phyloP scores from a whole-genome alignment of 2,888 invertebrate genomes.

The Calameuta filiformis region DNA sequence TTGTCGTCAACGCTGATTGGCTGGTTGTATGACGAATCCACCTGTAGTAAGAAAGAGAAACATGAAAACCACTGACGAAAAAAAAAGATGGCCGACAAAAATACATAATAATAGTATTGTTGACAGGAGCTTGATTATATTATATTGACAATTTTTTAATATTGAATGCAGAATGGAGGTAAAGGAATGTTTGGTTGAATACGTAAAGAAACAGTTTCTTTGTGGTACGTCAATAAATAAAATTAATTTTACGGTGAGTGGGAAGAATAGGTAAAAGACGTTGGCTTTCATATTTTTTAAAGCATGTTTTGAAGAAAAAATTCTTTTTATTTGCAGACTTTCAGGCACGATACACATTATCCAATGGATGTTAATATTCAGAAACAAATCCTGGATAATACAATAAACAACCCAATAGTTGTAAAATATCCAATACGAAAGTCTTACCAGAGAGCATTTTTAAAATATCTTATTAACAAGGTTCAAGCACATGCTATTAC shows the following conservation, averaged over 20 bases:
- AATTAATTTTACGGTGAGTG: constrained; percentile 43
- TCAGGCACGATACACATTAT: constrained; percentile 13
- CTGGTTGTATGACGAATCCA: background rate
- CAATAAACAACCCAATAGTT: constrained; percentile 69
- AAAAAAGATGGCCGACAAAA: constrained; percentile 2
- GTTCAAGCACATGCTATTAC: constrained; percentile 32
- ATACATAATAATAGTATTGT: constrained; percentile 13
- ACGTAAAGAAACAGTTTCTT: constrained; percentile 50
- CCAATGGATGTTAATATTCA: constrained; percentile 62
- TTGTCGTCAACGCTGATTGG: background rate
- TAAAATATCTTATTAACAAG: constrained; percentile 73
- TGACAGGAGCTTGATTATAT: background rate
- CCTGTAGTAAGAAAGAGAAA: background rate
- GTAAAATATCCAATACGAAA: constrained; percentile 73
- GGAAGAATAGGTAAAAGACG: background rate
- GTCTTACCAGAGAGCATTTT: constrained; percentile 74
- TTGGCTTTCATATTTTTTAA: background rate
- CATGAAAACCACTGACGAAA: background rate
- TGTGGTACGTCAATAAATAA: constrained; percentile 48
- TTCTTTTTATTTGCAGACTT: constrained; percentile 15
- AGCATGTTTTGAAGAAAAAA: background rate
- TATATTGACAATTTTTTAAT: background rate
- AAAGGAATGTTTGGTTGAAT: background rate
- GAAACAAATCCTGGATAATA: constrained; percentile 70
- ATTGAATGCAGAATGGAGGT: background rate